Conservation (phyloP, 2,113 vertebrate genomes). For the Vidua macroura region DNA sequence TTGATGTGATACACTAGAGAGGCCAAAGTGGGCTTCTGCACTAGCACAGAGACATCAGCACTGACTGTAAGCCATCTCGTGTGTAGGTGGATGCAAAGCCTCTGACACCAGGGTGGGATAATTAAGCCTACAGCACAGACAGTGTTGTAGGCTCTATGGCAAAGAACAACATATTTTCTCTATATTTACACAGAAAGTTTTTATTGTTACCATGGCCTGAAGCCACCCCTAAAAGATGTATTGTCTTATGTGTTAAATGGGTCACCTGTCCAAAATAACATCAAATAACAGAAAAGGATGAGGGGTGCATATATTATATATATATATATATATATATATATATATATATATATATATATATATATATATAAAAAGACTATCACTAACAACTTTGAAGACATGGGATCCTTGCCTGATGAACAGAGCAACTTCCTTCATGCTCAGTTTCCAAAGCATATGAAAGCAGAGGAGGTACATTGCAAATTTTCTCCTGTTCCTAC, state of each 20-base stretch:
- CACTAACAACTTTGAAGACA: background rate
- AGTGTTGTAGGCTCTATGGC: background rate
- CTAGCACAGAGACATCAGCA: background rate
- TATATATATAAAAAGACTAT: no score
- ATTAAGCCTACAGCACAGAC: background rate
- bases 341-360: no score
- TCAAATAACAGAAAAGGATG: background rate
- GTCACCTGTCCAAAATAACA: background rate
- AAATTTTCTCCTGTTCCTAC: background rate
- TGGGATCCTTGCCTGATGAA: background rate
- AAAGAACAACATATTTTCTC: background rate
- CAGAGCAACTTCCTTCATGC: background rate
- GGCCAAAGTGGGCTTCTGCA: background rate
- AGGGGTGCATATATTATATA: background rate
- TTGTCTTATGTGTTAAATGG: background rate
- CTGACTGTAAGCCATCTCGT: background rate
- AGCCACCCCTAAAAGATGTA: background rate
- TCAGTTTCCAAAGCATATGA: background rate
- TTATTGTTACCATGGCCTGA: background rate
- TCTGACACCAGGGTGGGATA: background rate
- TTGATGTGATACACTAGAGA: background rate
- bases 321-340: no score
- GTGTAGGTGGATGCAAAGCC: background rate
- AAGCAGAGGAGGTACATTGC: background rate
- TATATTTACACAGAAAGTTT: background rate